Percentiles rank a stretch among this genome's conserved stretches.
phyloP scores from a whole-genome alignment of 2,888 invertebrate species.

The Lepidochrysops patricia region DNA sequence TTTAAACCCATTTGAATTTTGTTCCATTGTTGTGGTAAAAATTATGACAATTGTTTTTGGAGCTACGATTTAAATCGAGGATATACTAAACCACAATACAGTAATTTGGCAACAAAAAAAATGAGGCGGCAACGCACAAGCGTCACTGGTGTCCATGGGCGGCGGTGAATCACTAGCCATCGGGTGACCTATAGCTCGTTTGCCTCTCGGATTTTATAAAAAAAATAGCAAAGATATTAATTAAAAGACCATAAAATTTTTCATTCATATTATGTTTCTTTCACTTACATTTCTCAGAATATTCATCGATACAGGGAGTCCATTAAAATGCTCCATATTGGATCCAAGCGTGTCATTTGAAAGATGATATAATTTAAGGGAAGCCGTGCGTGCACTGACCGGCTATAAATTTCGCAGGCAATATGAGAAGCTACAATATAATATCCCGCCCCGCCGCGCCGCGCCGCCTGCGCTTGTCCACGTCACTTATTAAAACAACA shows the following conservation, averaged over 20 bases:
- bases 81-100: too few relatives aligned
- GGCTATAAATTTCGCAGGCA: slow-evolving; percentile 57
- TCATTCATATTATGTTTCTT: too few relatives aligned
- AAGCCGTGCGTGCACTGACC: slow-evolving; percentile 20
- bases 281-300: too few relatives aligned
- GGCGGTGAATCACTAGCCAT: too few relatives aligned
- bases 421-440: slow-evolving; percentile 62
- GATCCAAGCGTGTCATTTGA: slow-evolving; percentile 5
- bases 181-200: too few relatives aligned
- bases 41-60: not conserved
- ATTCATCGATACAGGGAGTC: not conserved
- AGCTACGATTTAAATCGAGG: too few relatives aligned
- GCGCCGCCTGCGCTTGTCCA: slow-evolving; percentile 33
- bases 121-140: too few relatives aligned
- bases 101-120: too few relatives aligned
- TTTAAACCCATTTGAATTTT: not conserved
- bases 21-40: not conserved
- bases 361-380: slow-evolving; percentile 18
- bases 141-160: too few relatives aligned
- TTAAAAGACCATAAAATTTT: too few relatives aligned
- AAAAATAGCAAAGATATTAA: too few relatives aligned
- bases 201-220: too few relatives aligned
- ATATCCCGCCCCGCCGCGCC: slow-evolving; percentile 48
- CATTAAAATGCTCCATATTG: not conserved
- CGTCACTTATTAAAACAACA: slow-evolving; percentile 21